Conservation (phyloP, 2,888 invertebrate species). For the Euclidia mi region DNA sequence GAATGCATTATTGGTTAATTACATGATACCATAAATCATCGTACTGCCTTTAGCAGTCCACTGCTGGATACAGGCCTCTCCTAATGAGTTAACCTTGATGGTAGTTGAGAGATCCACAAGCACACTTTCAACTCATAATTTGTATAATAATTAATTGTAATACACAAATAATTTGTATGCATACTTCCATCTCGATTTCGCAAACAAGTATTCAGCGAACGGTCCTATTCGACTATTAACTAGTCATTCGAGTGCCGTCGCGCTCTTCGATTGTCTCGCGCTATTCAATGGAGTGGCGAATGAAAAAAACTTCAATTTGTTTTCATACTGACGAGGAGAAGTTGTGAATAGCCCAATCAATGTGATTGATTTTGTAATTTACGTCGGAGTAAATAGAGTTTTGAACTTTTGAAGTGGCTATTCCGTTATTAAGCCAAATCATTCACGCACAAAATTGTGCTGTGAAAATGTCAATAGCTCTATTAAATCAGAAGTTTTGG, state of each 20-base stretch:
- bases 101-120: too few species aligned
- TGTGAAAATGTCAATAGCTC: too few species aligned
- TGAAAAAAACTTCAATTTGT: conserved; percentile 45
- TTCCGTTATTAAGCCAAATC: conserved; percentile 3
- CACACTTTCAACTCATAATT: too few species aligned
- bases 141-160: too few species aligned
- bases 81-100: too few species aligned
- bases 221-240: conserved; percentile 30
- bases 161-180: too few species aligned
- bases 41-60: too few species aligned
- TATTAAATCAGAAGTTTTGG: too few species aligned
- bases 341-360: conserved; percentile 67
- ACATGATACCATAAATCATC: too few species aligned
- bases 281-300: conserved; percentile 30
- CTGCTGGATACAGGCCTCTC: too few species aligned
- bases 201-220: neutral
- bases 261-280: conserved; percentile 40
- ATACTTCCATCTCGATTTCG: neutral
- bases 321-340: conserved; percentile 35
- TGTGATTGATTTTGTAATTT: conserved; percentile 62
- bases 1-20: too few species aligned
- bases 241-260: conserved; percentile 18
- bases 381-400: conserved; percentile 51
- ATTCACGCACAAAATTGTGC: too few species aligned
- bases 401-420: conserved; percentile 37